These are phyloP conservation scores for Mus musculus DNA, from an alignment of 2,113 vertebrate species.

Conservation along the genomic window DNA sequence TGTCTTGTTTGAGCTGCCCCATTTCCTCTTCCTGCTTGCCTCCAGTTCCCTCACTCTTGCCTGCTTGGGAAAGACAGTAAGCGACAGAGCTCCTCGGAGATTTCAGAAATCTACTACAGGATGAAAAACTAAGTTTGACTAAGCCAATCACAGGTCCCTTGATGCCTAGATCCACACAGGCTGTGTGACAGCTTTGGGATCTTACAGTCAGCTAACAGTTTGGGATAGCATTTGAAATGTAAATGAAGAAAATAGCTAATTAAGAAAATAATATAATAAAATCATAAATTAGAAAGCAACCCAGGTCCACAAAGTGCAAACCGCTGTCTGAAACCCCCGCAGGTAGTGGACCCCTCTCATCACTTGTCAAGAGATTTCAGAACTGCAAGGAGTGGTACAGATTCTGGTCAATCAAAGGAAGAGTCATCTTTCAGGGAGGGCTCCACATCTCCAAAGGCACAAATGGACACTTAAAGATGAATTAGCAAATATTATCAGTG, in stretches of 20 bases:
- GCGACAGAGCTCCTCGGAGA: neutral
- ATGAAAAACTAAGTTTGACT: neutral
- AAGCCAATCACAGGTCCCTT: neutral
- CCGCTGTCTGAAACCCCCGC: neutral
- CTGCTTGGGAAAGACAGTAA: neutral
- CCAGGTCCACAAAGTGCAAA: neutral
- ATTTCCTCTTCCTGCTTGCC: neutral
- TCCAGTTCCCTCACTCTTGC: neutral
- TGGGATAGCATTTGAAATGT: no score
- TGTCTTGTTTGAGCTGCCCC: neutral
- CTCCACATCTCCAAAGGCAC: rapidly evolving
- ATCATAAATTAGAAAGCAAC: neutral
- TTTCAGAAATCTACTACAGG: neutral
- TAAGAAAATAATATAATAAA: neutral
- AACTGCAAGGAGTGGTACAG: neutral
- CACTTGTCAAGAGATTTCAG: neutral
- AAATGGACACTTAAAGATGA: neutral
- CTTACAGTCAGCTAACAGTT: neutral
- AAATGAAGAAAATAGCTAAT: no score
- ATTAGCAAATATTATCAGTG: neutral
- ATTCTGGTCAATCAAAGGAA: neutral
- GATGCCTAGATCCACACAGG: neutral
- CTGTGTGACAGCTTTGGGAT: neutral
- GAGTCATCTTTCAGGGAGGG: no score
- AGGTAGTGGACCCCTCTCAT: neutral